A percentile compares a stretch with the other conserved stretches of the same genome.
These are phyloP conservation scores for Poecile montanus DNA, from an alignment of 2,797 vertebrate genomes.

Conservation along the genomic window DNA sequence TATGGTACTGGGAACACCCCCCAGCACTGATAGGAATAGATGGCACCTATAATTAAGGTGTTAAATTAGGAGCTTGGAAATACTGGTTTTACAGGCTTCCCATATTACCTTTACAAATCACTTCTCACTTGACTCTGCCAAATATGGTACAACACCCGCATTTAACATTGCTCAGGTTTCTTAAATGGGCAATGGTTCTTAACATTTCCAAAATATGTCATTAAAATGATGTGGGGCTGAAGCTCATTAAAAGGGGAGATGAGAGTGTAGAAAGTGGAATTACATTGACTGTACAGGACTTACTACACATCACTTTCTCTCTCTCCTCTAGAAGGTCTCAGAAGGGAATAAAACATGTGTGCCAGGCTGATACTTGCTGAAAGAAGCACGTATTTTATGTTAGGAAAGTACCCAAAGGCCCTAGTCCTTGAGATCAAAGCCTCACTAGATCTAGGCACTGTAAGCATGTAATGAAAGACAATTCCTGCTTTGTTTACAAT, in stretches of 20 bases:
- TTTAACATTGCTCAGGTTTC: neutral
- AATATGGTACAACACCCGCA: neutral
- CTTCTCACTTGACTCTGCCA: neutral
- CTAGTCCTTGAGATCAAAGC: conserved; percentile 26
- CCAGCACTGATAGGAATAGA: neutral
- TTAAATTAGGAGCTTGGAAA: conserved; percentile 7
- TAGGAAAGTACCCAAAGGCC: neutral
- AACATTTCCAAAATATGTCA: neutral
- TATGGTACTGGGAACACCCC: neutral
- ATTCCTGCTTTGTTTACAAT: conserved; percentile 3
- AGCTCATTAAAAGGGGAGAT: neutral
- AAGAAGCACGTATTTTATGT: neutral
- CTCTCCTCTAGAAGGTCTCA: neutral
- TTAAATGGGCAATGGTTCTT: neutral
- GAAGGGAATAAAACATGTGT: neutral
- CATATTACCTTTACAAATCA: neutral
- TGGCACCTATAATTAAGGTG: neutral
- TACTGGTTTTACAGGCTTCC: conserved; percentile 35
- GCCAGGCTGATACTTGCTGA: neutral
- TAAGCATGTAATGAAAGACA: neutral
- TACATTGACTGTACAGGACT: neutral
- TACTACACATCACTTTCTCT: neutral
- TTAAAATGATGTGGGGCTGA: neutral
- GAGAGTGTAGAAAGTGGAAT: neutral
- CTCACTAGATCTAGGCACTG: neutral